These are phyloP conservation scores for Xestobium rufovillosum DNA, from an alignment of 2,888 invertebrate genomes.

Conservation along the genomic window DNA sequence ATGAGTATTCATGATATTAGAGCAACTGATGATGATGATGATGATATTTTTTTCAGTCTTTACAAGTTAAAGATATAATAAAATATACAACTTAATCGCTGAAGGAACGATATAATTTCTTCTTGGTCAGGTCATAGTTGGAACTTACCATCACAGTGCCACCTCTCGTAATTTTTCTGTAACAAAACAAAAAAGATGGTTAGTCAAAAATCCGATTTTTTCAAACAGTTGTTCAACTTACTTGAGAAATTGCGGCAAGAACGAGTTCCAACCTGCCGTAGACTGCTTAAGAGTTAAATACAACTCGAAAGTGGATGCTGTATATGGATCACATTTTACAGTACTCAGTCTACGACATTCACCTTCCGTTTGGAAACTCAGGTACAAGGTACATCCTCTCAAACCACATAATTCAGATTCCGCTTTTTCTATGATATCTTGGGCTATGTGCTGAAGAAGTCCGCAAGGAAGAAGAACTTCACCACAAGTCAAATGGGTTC, in stretches of 20 bases:
- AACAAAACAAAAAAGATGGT: constrained; percentile 29
- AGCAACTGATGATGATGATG: too few relatives aligned
- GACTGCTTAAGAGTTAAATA: constrained; percentile 83
- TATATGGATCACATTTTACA: constrained; percentile 78
- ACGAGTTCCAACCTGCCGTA: constrained; percentile 76
- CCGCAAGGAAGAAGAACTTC: constrained; percentile 80
- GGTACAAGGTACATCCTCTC: constrained; percentile 76
- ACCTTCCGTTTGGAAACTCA: constrained; percentile 70
- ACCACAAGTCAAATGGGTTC: constrained; percentile 71
- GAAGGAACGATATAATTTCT: constrained; percentile 76
- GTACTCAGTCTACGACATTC: constrained; percentile 67
- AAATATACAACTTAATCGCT: too few relatives aligned
- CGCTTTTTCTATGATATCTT: constrained; percentile 71
- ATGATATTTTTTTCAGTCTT: too few relatives aligned
- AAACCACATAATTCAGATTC: constrained; percentile 86
- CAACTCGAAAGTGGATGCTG: constrained; percentile 85
- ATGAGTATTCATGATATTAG: too few relatives aligned
- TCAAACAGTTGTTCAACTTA: too few relatives aligned
- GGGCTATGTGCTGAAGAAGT: constrained; percentile 68
- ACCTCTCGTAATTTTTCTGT: constrained; percentile 76
- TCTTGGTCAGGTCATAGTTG: constrained; percentile 81
- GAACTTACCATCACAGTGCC: constrained; percentile 83
- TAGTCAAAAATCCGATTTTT: too few relatives aligned
- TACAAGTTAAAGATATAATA: too few relatives aligned
- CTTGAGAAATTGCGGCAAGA: constrained; percentile 85